These are phyloP conservation scores for Watsonalla cultraria DNA, from an alignment of 2,888 invertebrate species.

Conservation along the genomic window DNA sequence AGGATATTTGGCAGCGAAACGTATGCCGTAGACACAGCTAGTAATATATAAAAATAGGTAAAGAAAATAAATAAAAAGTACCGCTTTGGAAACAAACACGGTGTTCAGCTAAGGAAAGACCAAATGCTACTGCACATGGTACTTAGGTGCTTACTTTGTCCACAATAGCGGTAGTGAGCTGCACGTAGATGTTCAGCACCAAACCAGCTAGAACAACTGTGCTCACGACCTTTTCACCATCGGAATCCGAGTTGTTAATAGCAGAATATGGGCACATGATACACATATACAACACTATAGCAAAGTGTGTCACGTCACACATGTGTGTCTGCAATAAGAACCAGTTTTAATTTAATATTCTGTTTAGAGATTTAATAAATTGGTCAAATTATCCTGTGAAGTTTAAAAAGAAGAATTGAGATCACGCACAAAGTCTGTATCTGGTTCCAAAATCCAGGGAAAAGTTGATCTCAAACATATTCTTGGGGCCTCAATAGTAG, in stretches of 20 bases:
- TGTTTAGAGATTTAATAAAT: no score
- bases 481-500: conserved; percentile 56
- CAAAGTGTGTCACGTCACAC: conserved; percentile 61
- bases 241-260: conserved; percentile 41
- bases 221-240: conserved; percentile 43
- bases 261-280: conserved; percentile 58
- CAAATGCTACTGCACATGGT: no score
- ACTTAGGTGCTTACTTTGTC: conserved; percentile 43
- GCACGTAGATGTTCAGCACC: conserved; percentile 64
- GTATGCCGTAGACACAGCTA: no score
- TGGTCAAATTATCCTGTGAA: no score
- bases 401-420: no score
- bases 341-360: no score
- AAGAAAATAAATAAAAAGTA: no score
- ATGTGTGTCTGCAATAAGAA: conserved; percentile 47
- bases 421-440: conserved; percentile 62
- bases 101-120: no score
- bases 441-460: conserved; percentile 72
- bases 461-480: conserved; percentile 62
- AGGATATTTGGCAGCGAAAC: no score
- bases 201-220: conserved; percentile 56
- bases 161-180: conserved; percentile 68
- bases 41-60: no score
- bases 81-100: no score
- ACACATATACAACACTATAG: conserved; percentile 60